Evolutionary conservation across 2,113 vertebrate species (phyloP), one percentile per base, ranked within the genome.

Genomic region (Tetraodon nigroviridis): DNA sequence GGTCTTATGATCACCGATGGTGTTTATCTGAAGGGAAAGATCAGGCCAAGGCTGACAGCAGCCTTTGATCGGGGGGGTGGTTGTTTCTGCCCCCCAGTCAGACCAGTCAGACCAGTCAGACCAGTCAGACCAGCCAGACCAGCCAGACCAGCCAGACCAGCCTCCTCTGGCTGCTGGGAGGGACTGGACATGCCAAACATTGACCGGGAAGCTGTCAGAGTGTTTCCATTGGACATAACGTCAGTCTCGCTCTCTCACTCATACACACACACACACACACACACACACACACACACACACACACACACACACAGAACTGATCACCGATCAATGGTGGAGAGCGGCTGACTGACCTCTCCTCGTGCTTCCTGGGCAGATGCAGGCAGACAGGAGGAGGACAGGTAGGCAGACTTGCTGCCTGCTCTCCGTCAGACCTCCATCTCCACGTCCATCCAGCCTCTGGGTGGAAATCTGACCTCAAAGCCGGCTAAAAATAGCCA

Each of bases 141-240:
- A n/a, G n/a, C n/a, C n/a, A n/a, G n/a, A n/a, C n/a, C 47, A 3
- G 29, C 44, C 0, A 19, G 19, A 59, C 55, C 58, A 19, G 47
- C 45, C 48, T 60, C 55, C 7, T 11, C 10, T 0, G 51, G 42
- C 42, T 54, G 51, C 63, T 67, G 58, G 61, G 54, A 65, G 61
- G 61, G 53, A 53, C 76, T 21, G 67, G 71, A n/a, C 13, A 12
- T 44, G 55, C 51, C 0, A 44, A 48, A 21, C 60, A 66, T 21
- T 18, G 71, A 75, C 54, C 74, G 57, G 71, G 61, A 76, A 66
- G 67, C 55, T 48, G 64, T 54, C 50, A 22, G 37, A 18, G 54
- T 24, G 64, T 78, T 83, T 80, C 77, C 78, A 80, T 76, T 66
- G 71, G 61, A 80, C 71, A 73, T 75, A 65, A 75, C 69, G 63